A percentile compares a stretch with the other conserved stretches of the same genome.
phyloP scores from a whole-genome alignment of 1,140 invertebrate genomes.

The Pygmarrhopalites habei region DNA sequence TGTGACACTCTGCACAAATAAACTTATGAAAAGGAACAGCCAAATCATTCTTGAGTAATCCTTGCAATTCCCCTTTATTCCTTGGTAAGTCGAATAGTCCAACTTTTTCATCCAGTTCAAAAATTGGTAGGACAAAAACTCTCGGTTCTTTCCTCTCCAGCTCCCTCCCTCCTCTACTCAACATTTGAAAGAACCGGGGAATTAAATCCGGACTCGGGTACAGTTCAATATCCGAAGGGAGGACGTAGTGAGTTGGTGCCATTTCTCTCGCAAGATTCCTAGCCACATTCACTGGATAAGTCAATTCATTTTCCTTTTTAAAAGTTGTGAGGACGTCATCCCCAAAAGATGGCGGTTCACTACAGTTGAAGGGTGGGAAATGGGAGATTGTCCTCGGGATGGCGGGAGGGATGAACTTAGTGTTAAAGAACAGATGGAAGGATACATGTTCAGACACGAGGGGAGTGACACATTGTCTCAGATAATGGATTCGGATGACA shows the following conservation, averaged over 20 bases:
- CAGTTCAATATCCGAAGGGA: slow-evolving; percentile 44
- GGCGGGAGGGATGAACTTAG: slow-evolving; percentile 19
- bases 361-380: slow-evolving; percentile 43
- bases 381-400: slow-evolving; percentile 42
- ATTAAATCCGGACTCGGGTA: slow-evolving; percentile 39
- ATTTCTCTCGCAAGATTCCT: slow-evolving; percentile 42
- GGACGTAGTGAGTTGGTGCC: slow-evolving; percentile 45
- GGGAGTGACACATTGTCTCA: slow-evolving; percentile 53
- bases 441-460: slow-evolving; percentile 68
- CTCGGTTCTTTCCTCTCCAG: slow-evolving; percentile 35
- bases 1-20: slow-evolving; percentile 79
- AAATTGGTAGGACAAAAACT: slow-evolving; percentile 45
- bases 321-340: slow-evolving; percentile 26
- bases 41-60: slow-evolving; percentile 54
- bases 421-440: slow-evolving; percentile 77
- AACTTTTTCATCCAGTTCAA: slow-evolving; percentile 44
- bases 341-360: slow-evolving; percentile 42
- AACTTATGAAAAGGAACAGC: slow-evolving; percentile 87
- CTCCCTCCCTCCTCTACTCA: slow-evolving; percentile 18
- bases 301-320: neutral
- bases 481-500: slow-evolving; percentile 58
- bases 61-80: slow-evolving; percentile 43
- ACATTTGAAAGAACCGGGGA: slow-evolving; percentile 27
- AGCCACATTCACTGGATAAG: slow-evolving; percentile 23
- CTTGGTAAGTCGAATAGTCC: slow-evolving; percentile 42